phyloP scores from a whole-genome alignment of 2,113 vertebrate genomes.

The Neolamprologus variostigma region DNA sequence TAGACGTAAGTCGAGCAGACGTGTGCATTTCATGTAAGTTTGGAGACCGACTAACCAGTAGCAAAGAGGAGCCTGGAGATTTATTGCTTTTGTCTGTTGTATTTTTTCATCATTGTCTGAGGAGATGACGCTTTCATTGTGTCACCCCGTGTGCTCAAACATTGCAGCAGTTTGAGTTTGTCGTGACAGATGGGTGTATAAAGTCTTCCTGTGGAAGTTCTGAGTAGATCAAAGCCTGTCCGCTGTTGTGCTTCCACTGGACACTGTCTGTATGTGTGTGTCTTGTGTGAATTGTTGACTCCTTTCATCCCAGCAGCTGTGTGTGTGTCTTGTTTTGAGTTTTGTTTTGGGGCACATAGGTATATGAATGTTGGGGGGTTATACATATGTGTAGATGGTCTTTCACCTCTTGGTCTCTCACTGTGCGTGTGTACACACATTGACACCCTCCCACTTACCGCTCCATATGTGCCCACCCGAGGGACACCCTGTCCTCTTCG shows the following conservation, averaged over 20 bases:
- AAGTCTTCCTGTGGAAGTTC: background rate
- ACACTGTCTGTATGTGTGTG: background rate
- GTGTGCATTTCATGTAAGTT: conserved; percentile 11
- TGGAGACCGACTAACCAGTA: background rate
- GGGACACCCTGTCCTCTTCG: conserved; percentile 26
- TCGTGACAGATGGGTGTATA: background rate
- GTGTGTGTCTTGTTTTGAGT: background rate
- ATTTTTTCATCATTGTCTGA: background rate
- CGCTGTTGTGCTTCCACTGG: conserved; percentile 1
- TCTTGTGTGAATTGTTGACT: conserved; percentile 24
- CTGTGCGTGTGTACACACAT: conserved; percentile 38
- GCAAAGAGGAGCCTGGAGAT: background rate
- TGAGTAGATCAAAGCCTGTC: conserved; percentile 43
- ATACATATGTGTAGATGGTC: background rate
- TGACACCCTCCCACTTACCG: conserved; percentile 45
- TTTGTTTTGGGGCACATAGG: conserved; percentile 18
- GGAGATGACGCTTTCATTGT: conserved; percentile 16
- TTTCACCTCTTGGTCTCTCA: conserved; percentile 8
- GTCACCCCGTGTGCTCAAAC: background rate
- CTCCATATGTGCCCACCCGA: conserved; percentile 14
- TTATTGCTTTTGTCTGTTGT: background rate
- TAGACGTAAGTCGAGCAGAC: background rate
- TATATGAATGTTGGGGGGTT: background rate
- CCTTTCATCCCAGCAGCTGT: conserved; percentile 59
- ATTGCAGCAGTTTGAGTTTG: background rate